Evolutionary conservation across 2,797 vertebrate species (phyloP).

Genomic region (Taenioides sp.): DNA sequence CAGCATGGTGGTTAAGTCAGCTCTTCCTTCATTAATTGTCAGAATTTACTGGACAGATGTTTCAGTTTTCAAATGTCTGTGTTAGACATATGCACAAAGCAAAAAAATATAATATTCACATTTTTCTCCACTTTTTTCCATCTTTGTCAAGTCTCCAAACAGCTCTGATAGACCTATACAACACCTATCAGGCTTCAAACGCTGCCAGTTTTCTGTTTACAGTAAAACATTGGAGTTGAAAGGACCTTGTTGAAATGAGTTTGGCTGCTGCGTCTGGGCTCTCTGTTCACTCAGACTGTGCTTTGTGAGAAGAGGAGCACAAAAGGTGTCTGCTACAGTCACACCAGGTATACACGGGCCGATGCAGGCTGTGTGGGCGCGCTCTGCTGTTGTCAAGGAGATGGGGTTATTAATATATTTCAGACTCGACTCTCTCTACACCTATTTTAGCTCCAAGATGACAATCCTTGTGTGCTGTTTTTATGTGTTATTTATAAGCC

Average conservation of each 20-base stretch:
- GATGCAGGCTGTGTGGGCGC: constrained; percentile 66
- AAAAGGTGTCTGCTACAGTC: constrained; percentile 48
- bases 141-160: constrained; percentile 1
- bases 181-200: neutral
- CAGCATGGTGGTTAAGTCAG: no score
- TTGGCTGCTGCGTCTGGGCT: neutral
- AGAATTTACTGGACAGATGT: no score
- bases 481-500: constrained; percentile 56
- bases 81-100: no score
- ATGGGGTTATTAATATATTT: constrained; percentile 73
- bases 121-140: neutral
- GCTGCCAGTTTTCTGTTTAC: constrained; percentile 1
- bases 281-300: constrained; percentile 4
- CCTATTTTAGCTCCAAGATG: constrained; percentile 64
- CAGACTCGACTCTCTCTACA: constrained; percentile 57
- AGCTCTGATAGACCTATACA: neutral
- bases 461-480: constrained; percentile 53
- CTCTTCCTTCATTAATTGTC: no score
- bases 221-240: neutral
- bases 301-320: constrained; percentile 17
- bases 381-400: constrained; percentile 74
- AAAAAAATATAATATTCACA: neutral
- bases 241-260: constrained; percentile 8
- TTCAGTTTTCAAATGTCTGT: no score
- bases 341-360: constrained; percentile 53